phyloP scores from a whole-genome alignment of 2,888 invertebrate species.

The Himalopsyche anomala region DNA sequence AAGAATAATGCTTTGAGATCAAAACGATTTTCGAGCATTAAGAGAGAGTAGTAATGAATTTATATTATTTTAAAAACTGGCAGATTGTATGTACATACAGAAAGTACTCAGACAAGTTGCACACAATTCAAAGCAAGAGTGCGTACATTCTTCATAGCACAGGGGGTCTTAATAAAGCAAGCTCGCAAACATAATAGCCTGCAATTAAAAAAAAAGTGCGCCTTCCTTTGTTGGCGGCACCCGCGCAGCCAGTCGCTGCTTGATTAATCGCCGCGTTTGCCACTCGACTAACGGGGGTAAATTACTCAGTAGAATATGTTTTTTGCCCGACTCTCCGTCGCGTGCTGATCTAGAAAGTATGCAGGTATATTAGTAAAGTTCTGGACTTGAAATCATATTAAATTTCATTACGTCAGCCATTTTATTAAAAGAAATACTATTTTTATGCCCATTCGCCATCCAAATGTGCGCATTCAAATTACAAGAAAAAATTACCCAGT shows the following conservation, averaged over 20 bases:
- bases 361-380: not conserved
- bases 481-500: too few species aligned
- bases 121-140: conserved; percentile 29
- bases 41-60: not conserved
- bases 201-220: conserved; percentile 62
- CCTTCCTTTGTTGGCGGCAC: conserved; percentile 57
- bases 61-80: not conserved
- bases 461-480: too few species aligned
- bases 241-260: conserved; percentile 54
- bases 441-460: too few species aligned
- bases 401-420: not conserved
- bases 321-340: not conserved
- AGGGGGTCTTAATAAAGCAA: conserved; percentile 64
- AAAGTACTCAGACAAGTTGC: conserved; percentile 11
- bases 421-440: too few species aligned
- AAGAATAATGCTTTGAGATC: too few species aligned
- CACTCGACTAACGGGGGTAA: conserved; percentile 59
- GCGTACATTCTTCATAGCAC: conserved; percentile 50
- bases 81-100: not conserved
- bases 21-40: too few species aligned
- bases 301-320: conserved; percentile 47
- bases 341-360: conserved; percentile 31
- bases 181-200: conserved; percentile 60
- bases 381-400: not conserved
- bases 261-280: conserved; percentile 59